Evolutionary conservation across 2,113 vertebrate genomes (phyloP).

Genomic region (Scolopax mira): DNA sequence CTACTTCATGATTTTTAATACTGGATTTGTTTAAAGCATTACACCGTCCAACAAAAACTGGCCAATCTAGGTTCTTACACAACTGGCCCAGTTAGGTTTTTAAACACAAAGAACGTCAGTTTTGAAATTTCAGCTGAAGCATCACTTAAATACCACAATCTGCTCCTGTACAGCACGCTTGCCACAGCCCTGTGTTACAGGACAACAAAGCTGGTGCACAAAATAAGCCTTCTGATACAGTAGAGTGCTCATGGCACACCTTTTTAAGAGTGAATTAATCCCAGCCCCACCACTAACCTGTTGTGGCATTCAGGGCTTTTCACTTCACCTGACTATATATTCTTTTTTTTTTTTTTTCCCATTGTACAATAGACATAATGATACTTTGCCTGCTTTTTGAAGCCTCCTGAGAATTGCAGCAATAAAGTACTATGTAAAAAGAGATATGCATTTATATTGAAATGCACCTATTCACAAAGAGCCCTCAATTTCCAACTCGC

Average conservation of each 20-base stretch:
- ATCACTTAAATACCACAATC: not conserved
- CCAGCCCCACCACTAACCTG: constrained; percentile 13
- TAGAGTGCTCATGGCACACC: not conserved
- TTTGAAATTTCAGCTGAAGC: not conserved
- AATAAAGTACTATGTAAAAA: constrained; percentile 29
- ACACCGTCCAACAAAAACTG: not conserved
- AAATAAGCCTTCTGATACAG: constrained; percentile 8
- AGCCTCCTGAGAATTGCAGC: not conserved
- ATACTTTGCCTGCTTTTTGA: constrained; percentile 19
- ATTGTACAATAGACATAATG: constrained; percentile 9
- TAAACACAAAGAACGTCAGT: not conserved
- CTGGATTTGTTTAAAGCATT: not conserved
- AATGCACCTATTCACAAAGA: constrained; percentile 30
- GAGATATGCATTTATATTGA: constrained; percentile 46
- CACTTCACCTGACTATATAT: constrained; percentile 32
- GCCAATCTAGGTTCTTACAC: not conserved
- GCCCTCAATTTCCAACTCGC: constrained; percentile 3
- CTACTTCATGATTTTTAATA: not conserved
- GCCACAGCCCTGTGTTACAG: not conserved
- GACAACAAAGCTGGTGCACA: not conserved
- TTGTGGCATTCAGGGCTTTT: constrained; percentile 25
- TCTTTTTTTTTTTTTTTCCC: not conserved
- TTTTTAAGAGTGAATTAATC: constrained; percentile 48
- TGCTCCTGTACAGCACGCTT: not conserved
- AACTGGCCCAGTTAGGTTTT: not conserved